Conservation (phyloP, 2,797 vertebrate species). For the Halcyon chelicuti region DNA sequence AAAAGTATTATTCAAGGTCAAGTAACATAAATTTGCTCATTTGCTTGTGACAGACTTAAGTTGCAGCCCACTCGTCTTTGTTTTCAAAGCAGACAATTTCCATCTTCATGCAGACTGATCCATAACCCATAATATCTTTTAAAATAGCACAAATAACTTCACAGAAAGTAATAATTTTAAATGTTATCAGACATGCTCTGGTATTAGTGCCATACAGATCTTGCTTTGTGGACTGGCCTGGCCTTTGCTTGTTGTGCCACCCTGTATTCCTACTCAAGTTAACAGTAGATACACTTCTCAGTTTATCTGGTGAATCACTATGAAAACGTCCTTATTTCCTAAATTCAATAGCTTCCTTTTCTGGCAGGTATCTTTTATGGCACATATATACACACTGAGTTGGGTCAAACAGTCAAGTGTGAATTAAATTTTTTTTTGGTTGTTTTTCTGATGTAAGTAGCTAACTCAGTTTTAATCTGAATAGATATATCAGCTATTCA, state of each 20-base stretch:
- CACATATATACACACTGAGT: neutral
- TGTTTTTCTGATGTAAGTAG: neutral
- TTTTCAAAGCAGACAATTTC: neutral
- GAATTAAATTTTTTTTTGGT: neutral
- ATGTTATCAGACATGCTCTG: neutral
- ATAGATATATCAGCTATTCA: neutral
- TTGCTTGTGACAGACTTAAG: neutral
- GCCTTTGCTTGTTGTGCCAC: neutral
- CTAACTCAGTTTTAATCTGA: conserved; percentile 30
- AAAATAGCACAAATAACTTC: neutral
- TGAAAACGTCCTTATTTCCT: neutral
- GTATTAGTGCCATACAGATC: neutral
- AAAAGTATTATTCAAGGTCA: neutral
- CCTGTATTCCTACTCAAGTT: neutral
- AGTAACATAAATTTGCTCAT: neutral
- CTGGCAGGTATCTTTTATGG: neutral
- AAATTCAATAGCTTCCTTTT: neutral
- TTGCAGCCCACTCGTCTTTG: neutral
- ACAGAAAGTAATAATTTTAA: neutral
- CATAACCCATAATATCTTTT: neutral
- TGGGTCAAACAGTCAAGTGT: conserved; percentile 13
- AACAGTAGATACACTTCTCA: neutral
- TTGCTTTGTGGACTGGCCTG: neutral
- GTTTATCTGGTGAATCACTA: neutral
- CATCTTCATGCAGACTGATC: neutral